Evolutionary conservation across 2,797 vertebrate species (phyloP).

Genomic region (Spizella passerina): DNA sequence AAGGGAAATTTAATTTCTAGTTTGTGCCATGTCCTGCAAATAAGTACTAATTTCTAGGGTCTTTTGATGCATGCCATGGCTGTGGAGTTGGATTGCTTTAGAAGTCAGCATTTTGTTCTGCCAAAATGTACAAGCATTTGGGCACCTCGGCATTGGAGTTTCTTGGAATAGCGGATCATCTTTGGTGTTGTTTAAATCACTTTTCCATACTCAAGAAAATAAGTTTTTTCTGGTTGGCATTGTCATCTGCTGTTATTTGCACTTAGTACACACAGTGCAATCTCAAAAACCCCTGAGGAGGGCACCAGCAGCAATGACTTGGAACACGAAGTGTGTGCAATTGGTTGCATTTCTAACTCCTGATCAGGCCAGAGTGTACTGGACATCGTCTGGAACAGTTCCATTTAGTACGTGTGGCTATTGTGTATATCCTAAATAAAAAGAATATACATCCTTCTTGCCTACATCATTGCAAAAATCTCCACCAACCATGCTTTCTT

Average conservation of each 20-base stretch:
- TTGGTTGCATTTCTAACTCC: background rate
- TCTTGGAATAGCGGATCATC: background rate
- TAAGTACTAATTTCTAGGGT: background rate
- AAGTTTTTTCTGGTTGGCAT: background rate
- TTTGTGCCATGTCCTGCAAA: background rate
- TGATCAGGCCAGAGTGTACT: background rate
- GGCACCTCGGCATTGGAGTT: background rate
- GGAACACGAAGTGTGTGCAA: background rate
- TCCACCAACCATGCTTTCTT: background rate
- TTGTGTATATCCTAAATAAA: background rate
- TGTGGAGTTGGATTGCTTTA: background rate
- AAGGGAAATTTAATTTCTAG: background rate
- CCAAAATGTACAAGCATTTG: background rate
- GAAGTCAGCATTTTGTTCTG: background rate
- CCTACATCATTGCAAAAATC: background rate
- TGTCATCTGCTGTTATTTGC: background rate
- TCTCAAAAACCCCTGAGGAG: slow-evolving; percentile 56
- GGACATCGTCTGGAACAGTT: fast-evolving
- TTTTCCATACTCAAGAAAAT: background rate
- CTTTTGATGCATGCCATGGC: background rate
- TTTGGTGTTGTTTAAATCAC: background rate
- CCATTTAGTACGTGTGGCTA: background rate
- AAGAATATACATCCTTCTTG: background rate
- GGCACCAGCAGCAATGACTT: slow-evolving; percentile 55
- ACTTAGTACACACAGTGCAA: background rate